Evolutionary conservation across 2,113 vertebrate species (phyloP), one percentile per base, ranked within the genome.

Genomic region (Urocynchramus pylzowi): DNA sequence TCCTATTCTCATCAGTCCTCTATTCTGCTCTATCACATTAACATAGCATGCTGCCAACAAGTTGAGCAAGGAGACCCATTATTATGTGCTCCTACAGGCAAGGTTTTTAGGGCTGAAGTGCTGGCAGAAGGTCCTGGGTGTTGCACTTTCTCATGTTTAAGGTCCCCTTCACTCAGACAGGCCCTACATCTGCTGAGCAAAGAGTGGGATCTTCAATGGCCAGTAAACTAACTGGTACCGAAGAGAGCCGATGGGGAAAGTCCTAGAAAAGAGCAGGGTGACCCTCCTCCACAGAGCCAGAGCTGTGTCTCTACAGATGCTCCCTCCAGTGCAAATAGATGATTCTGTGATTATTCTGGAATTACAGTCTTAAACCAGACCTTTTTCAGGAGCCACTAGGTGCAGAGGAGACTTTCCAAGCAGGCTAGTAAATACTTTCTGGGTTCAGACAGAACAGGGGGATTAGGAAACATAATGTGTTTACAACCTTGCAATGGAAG

Each of bases 171-270:
- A 4, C 37, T 56, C 28, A 37, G 60, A 30, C 73, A 61, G 23
- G 16, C n/a, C 12, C 33, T 44, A 35, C 7, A 37, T 49, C 27
- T 71, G 11, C 41, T 83, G 44, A 50, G 31, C 15, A 63, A 83
- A 70, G 23, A 26, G 24, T 27, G 13, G 18, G 8, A 54, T 81
- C 54, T 78, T 42, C 47, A 68, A 11, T 4, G 44, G n/a, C 27
- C 41, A 49, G 17, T 3, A 59, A 76, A 19, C 10, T 0, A 0
- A 71, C 31, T 69, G 11, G 12, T 22, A 15, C 1, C 0, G 16
- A 31, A 37, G 19, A 56, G 11, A 60, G 11, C 5, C 0, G 0
- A 17, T 23, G 19, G 19, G 9, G 19, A 56, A 84, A 68, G 35
- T 22, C 41, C 24, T 47, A 12, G 45, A 80, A 54, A 84, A 82